Evolutionary conservation across 2,113 vertebrate species (phyloP).

Genomic region (Cryptomyrus ogoouensis): DNA sequence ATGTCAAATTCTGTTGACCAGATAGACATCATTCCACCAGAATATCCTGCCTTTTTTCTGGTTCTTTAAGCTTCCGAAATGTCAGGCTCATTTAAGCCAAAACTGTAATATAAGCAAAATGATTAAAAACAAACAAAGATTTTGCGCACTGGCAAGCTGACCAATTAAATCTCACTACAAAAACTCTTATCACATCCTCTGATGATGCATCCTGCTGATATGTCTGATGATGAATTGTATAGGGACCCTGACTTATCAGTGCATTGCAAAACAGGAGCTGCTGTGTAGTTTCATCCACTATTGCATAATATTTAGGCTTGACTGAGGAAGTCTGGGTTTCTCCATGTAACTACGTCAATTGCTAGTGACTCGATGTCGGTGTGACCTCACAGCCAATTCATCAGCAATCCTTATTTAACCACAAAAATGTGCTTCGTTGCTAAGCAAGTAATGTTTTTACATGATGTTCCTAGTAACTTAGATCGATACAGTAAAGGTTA

Average conservation of each 20-base stretch:
- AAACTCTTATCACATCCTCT: background rate
- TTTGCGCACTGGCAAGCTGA: background rate
- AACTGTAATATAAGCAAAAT: background rate
- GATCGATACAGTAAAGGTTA: background rate
- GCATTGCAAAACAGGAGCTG: background rate
- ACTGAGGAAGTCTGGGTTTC: background rate
- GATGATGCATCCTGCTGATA: background rate
- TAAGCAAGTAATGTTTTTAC: background rate
- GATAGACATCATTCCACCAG: background rate
- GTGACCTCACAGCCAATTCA: background rate
- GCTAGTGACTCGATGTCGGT: background rate
- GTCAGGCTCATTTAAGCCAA: background rate
- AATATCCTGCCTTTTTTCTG: background rate
- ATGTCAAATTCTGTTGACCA: background rate
- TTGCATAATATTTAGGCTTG: background rate
- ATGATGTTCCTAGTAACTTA: background rate
- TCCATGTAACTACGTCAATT: background rate
- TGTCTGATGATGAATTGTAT: background rate
- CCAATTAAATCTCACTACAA: background rate
- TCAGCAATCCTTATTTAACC: background rate
- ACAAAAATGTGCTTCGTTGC: background rate
- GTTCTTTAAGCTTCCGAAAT: background rate
- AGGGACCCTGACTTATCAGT: background rate
- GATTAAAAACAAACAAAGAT: background rate
- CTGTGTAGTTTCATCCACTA: background rate